These are phyloP conservation scores for Anguilla pacifica DNA, from an alignment of 2,797 vertebrate species.

Conservation along the genomic window DNA sequence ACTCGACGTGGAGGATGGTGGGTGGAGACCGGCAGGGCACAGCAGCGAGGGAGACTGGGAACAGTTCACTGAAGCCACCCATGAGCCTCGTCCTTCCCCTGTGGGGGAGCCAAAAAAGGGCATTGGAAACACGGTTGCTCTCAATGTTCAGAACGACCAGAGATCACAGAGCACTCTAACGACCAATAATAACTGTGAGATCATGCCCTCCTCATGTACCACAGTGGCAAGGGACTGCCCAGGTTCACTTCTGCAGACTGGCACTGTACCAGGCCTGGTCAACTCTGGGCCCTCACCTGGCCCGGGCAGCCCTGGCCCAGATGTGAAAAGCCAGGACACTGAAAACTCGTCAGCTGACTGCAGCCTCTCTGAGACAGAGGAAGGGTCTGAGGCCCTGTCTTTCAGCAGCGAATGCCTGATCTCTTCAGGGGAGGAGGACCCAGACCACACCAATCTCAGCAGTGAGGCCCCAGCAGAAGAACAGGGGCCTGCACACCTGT, in stretches of 20 bases:
- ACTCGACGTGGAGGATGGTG: constrained; percentile 48
- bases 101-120: not conserved
- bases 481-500: not conserved
- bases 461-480: constrained; percentile 11
- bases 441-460: constrained; percentile 26
- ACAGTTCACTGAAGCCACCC: not conserved
- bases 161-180: constrained; percentile 29
- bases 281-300: constrained; percentile 26
- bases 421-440: constrained; percentile 49
- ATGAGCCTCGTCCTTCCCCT: not conserved
- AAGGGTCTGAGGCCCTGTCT: constrained; percentile 34
- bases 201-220: constrained; percentile 4
- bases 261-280: constrained; percentile 20
- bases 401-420: constrained; percentile 42
- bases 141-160: constrained; percentile 47
- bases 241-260: constrained; percentile 20
- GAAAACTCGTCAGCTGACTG: constrained; percentile 15
- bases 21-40: constrained; percentile 44
- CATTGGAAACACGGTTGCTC: constrained; percentile 29
- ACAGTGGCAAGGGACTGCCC: not conserved
- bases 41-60: constrained; percentile 32
- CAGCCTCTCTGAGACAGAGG: constrained; percentile 35
- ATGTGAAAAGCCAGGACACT: constrained; percentile 24
- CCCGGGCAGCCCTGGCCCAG: constrained; percentile 34
- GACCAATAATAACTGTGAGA: constrained; percentile 49